Base-by-base conservation (phyloP, 2,797 vertebrate genomes). In the Sebastes vulpes region DNA sequence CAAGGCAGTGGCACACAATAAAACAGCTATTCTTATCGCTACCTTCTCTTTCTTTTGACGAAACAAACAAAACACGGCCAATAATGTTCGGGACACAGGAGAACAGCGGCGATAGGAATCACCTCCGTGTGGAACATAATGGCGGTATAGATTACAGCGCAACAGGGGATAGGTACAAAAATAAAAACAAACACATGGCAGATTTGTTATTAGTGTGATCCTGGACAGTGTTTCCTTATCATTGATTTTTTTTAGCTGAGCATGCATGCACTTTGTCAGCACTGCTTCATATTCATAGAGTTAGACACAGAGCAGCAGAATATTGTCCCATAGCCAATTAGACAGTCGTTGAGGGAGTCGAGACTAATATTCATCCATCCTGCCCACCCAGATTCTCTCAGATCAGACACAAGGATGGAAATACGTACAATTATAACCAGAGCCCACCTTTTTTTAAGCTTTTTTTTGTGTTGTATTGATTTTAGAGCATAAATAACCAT, bases 1-100 rank as follows among this genome's bases (percentile, higher is more conserved):
- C 91, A 88, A 95, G 90, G 93, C 92, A 90, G 84, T 86, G 92
- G 90, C 90, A 89, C 88, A 95, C 93, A 94, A 95, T 93, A 93
- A 95, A 94, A 91, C 85, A 82, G 89, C 92, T 95, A 94, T 95
- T 95, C 93, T 93, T 92, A 95, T 92, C 88, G 35, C 90, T 84
- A 89, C 83, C 89, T 80, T 83, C 84, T 86, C 57, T 65, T 79
- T 84, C 77, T 84, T 64, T 77, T 38, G 25, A 71, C 35, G 5
- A 89, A 85, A 70, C 75, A 73, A 91, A 84, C 82, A 69, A 80
- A 79, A 8, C 63, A 23, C 4, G 5, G 64, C 25, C 79, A 72
- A 52, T 75, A 50, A 86, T 72, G 73, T 71, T 71, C 2, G 25
- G 56, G 66, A 74, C 77, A 56, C 32, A 2, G 71, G 61, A 38